Conservation (phyloP, 2,888 invertebrate species). For the Trichacis sp. region DNA sequence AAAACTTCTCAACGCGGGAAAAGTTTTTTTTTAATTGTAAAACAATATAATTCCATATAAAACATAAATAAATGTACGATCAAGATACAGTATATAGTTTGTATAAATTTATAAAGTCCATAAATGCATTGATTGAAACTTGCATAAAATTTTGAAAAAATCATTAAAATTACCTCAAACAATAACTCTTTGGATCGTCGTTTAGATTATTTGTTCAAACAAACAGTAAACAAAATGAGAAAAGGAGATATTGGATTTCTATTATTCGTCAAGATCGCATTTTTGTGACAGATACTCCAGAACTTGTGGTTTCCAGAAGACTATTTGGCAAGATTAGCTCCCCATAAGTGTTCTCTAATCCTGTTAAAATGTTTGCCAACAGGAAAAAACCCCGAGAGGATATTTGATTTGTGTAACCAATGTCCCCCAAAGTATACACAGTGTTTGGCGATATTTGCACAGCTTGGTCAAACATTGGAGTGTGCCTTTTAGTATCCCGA, state of each 20-base stretch:
- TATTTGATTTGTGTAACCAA: slow-evolving; percentile 51
- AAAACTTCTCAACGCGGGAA: too few species aligned
- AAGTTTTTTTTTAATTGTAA: too few species aligned
- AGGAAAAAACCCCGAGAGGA: slow-evolving; percentile 50
- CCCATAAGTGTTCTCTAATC: slow-evolving; percentile 66
- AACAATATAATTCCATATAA: too few species aligned
- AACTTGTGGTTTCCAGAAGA: slow-evolving; percentile 55
- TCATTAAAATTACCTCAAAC: too few species aligned
- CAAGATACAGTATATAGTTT: too few species aligned
- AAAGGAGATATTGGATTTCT: slow-evolving; percentile 29
- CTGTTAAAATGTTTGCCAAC: slow-evolving; percentile 68
- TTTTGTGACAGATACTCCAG: slow-evolving; percentile 58
- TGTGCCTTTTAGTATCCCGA: slow-evolving; percentile 63
- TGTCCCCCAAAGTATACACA: slow-evolving; percentile 52
- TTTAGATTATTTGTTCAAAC: slow-evolving; percentile 16
- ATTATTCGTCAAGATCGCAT: slow-evolving; percentile 21
- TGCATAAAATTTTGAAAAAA: too few species aligned
- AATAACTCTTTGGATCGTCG: too few species aligned
- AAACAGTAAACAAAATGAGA: slow-evolving; percentile 16
- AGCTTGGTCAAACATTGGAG: slow-evolving; percentile 67
- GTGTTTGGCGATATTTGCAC: slow-evolving; percentile 62
- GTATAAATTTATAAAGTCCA: too few species aligned
- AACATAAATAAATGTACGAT: too few species aligned
- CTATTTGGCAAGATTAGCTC: slow-evolving; percentile 65
- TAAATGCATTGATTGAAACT: too few species aligned